These are phyloP conservation scores for Oncorhynchus masou DNA, from an alignment of 2,113 vertebrate genomes.

Conservation along the genomic window DNA sequence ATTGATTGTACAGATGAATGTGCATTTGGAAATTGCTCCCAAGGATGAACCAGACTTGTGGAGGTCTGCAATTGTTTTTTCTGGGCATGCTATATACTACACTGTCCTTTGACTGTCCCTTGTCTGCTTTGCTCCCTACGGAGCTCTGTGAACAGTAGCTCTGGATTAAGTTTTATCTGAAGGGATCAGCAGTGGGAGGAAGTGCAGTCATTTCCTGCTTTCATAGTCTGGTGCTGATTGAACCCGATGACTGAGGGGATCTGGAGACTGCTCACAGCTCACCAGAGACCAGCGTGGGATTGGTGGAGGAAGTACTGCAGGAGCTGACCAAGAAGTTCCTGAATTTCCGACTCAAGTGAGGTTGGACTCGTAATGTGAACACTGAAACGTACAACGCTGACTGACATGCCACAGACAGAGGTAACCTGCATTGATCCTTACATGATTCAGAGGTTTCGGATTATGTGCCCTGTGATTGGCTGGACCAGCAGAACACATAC, in stretches of 20 bases:
- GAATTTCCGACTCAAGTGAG: not conserved
- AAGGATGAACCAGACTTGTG: too few species aligned
- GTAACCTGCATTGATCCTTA: constrained; percentile 2
- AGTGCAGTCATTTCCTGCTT: constrained; percentile 62
- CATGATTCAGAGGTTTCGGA: not conserved
- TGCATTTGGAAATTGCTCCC: too few species aligned
- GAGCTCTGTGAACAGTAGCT: constrained; percentile 41
- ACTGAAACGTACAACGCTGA: not conserved
- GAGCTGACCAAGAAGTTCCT: constrained; percentile 18
- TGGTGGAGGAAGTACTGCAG: constrained; percentile 31
- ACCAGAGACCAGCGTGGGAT: constrained; percentile 47
- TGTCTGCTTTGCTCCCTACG: constrained; percentile 30
- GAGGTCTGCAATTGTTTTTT: too few species aligned
- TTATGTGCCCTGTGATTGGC: not conserved
- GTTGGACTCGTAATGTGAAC: constrained; percentile 2
- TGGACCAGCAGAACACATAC: not conserved
- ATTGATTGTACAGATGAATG: too few species aligned
- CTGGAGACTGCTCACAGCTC: constrained; percentile 40
- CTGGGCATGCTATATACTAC: not conserved
- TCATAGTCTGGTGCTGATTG: constrained; percentile 48
- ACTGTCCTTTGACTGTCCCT: constrained; percentile 30
- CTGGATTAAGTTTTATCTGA: constrained; percentile 48
- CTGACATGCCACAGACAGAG: not conserved
- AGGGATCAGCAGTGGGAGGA: constrained; percentile 48
- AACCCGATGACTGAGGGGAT: constrained; percentile 51